These are phyloP conservation scores for Dendropsophus ebraccatus DNA, from an alignment of 2,113 vertebrate genomes.

Conservation along the genomic window DNA sequence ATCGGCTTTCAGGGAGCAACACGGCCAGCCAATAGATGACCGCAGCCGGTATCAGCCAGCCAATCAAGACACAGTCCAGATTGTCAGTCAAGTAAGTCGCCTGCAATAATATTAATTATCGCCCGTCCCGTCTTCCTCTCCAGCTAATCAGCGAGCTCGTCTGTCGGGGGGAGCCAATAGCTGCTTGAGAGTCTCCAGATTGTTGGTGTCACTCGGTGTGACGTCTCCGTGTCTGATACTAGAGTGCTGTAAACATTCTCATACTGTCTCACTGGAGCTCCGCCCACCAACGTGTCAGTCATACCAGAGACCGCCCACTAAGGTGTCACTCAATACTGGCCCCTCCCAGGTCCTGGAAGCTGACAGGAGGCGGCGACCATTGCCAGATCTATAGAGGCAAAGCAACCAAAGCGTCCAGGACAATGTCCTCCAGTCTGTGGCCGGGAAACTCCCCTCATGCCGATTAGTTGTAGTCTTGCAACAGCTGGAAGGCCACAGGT, in stretches of 20 bases:
- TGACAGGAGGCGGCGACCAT: no score
- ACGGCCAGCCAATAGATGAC: neutral
- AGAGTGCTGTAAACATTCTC: neutral
- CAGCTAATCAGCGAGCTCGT: neutral
- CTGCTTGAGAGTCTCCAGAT: neutral
- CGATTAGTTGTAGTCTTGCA: no score
- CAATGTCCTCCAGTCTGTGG: no score
- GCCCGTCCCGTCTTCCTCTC: neutral
- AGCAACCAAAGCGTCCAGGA: no score
- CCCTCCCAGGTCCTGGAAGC: slow-evolving; percentile 1
- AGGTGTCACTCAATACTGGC: neutral
- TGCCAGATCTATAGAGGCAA: no score
- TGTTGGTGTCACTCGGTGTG: neutral
- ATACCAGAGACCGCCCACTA: neutral
- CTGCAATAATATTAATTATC: neutral
- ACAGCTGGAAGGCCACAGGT: no score
- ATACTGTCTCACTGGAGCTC: neutral
- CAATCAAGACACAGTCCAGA: neutral
- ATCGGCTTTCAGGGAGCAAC: neutral
- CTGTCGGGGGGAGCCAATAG: neutral
- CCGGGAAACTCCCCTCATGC: no score
- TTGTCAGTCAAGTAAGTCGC: neutral
- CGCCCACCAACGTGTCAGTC: neutral
- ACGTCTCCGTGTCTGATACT: neutral
- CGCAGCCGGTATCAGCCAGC: neutral